A percentile compares a stretch with the other conserved stretches of the same genome.
Evolutionary conservation across 2,888 invertebrate genomes (phyloP).

Genomic region (Clitarchus hookeri): DNA sequence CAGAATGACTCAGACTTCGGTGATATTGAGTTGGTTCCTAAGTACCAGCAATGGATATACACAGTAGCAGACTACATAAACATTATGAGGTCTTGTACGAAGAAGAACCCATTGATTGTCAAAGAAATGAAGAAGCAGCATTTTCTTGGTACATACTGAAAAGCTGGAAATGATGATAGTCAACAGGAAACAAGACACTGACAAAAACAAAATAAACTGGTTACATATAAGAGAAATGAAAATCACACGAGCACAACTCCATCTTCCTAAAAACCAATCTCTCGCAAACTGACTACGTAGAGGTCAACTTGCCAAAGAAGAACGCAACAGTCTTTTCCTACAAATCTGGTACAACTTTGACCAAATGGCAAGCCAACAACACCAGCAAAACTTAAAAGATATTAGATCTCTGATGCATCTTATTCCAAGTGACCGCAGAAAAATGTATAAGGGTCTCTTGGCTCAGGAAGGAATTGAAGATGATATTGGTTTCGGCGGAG

Average conservation of each 20-base stretch:
- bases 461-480: slow-evolving; percentile 15
- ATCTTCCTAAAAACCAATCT: background rate
- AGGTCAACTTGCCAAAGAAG: too few relatives aligned
- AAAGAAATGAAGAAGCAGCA: slow-evolving; percentile 21
- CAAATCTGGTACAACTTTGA: too few relatives aligned
- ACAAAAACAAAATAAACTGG: slow-evolving; percentile 22
- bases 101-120: background rate
- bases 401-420: slow-evolving; percentile 17
- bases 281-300: too few relatives aligned
- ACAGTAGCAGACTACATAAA: slow-evolving; percentile 17
- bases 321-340: too few relatives aligned
- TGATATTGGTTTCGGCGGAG: slow-evolving; percentile 20
- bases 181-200: slow-evolving; percentile 26
- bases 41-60: slow-evolving; percentile 26
- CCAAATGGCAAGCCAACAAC: too few relatives aligned
- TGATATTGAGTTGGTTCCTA: slow-evolving; percentile 10
- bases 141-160: slow-evolving; percentile 18
- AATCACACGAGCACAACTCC: slow-evolving; percentile 15
- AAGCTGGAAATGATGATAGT: slow-evolving; percentile 17
- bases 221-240: slow-evolving; percentile 16
- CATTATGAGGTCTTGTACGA: background rate
- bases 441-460: background rate
- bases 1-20: slow-evolving; percentile 27
- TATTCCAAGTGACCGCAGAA: slow-evolving; percentile 3
- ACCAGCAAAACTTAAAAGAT: background rate